Evolutionary conservation across 2,888 invertebrate genomes (phyloP).

Genomic region (Ornithoptera alexandrae): DNA sequence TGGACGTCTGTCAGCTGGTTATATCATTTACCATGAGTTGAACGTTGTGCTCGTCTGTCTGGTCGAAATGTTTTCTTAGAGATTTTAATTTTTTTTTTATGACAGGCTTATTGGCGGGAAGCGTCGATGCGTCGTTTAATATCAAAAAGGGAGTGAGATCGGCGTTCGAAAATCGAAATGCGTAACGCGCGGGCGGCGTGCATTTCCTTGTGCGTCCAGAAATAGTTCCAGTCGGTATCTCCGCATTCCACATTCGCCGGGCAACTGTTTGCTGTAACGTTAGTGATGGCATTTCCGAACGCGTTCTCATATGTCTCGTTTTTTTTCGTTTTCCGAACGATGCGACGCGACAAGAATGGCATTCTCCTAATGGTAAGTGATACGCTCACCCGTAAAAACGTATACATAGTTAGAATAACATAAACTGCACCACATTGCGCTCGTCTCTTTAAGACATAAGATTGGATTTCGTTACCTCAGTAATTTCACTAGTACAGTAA

Average conservation of each 20-base stretch:
- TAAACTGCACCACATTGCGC: no score
- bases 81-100: neutral
- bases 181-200: slow-evolving; percentile 38
- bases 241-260: slow-evolving; percentile 53
- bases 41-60: no score
- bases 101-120: neutral
- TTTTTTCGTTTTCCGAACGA: neutral
- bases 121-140: neutral
- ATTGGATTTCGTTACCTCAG: no score
- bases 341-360: no score
- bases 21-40: no score
- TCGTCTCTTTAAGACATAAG: no score
- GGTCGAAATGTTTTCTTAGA: no score
- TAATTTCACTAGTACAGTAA: no score
- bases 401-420: no score
- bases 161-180: slow-evolving; percentile 23
- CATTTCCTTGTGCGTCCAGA: slow-evolving; percentile 62
- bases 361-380: no score
- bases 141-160: slow-evolving; percentile 4
- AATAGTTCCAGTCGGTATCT: slow-evolving; percentile 58
- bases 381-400: no score
- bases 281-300: slow-evolving; percentile 46
- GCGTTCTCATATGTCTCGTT: slow-evolving; percentile 10
- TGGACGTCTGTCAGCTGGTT: no score
- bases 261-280: slow-evolving; percentile 51